Evolutionary conservation across 2,113 vertebrate genomes (phyloP).

Genomic region (Tragulus kanchil): DNA sequence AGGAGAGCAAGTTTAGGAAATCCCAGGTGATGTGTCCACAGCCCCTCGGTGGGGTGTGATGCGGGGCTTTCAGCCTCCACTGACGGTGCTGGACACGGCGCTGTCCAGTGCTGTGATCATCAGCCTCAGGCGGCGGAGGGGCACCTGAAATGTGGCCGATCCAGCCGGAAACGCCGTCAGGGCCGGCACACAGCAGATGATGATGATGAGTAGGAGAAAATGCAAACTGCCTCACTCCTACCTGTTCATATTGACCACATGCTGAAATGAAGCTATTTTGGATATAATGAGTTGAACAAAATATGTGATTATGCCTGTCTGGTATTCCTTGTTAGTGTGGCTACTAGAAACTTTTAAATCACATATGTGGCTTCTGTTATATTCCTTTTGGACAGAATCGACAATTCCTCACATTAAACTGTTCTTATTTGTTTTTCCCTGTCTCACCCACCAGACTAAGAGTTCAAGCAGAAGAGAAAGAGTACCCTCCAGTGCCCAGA

Average conservation of each 20-base stretch:
- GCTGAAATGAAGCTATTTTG: background rate
- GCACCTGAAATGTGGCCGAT: background rate
- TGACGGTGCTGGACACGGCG: rapidly evolving
- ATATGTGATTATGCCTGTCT: background rate
- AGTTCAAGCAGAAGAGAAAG: background rate
- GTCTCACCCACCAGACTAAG: background rate
- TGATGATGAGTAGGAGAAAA: background rate
- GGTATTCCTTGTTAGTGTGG: background rate
- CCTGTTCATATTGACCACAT: background rate
- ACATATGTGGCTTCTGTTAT: background rate
- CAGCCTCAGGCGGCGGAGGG: background rate
- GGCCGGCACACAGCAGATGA: background rate
- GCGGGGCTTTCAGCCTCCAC: background rate
- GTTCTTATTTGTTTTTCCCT: background rate
- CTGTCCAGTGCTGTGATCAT: rapidly evolving
- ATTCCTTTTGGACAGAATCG: background rate
- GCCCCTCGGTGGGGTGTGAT: background rate
- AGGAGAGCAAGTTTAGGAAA: background rate
- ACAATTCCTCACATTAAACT: background rate
- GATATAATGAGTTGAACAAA: background rate
- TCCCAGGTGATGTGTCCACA: background rate
- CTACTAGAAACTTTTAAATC: background rate
- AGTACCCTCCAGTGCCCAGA: background rate
- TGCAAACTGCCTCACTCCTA: background rate
- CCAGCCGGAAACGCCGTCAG: background rate